Evolutionary conservation across 35 echinoderm and acorn worm genomes (phyloP).

Genomic region (Nesometra sesokonis): DNA sequence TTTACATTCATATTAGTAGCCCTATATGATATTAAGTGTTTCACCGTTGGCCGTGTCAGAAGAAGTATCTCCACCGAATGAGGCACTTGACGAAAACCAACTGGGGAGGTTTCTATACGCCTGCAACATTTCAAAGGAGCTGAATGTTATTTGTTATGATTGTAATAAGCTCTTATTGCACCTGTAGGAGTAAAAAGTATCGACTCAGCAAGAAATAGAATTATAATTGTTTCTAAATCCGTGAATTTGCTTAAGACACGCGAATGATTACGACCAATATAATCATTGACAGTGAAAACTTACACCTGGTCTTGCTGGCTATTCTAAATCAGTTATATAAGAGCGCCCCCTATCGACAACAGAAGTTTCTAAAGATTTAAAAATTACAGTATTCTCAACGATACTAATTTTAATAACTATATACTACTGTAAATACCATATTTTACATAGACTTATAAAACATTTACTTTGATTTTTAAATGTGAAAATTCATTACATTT

Average conservation of each 20-base stretch:
- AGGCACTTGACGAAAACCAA: background rate
- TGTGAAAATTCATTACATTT: too few relatives aligned
- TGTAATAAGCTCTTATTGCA: background rate
- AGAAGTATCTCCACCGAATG: background rate
- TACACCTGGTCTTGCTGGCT: background rate
- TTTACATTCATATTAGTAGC: background rate
- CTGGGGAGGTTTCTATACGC: background rate
- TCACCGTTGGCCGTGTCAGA: background rate
- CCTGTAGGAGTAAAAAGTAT: background rate
- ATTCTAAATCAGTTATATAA: background rate
- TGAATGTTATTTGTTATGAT: background rate
- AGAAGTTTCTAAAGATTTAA: background rate
- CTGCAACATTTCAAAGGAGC: background rate
- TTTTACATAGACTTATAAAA: too few relatives aligned
- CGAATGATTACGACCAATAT: background rate
- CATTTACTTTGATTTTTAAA: too few relatives aligned
- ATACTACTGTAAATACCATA: too few relatives aligned
- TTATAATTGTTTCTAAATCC: background rate
- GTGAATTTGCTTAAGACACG: background rate
- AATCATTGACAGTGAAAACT: background rate
- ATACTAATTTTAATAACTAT: too few relatives aligned
- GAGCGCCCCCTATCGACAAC: background rate
- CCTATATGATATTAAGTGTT: background rate
- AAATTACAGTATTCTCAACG: too few relatives aligned
- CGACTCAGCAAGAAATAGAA: background rate